Conservation (phyloP, 2,113 vertebrate genomes). For the Columba livia region DNA sequence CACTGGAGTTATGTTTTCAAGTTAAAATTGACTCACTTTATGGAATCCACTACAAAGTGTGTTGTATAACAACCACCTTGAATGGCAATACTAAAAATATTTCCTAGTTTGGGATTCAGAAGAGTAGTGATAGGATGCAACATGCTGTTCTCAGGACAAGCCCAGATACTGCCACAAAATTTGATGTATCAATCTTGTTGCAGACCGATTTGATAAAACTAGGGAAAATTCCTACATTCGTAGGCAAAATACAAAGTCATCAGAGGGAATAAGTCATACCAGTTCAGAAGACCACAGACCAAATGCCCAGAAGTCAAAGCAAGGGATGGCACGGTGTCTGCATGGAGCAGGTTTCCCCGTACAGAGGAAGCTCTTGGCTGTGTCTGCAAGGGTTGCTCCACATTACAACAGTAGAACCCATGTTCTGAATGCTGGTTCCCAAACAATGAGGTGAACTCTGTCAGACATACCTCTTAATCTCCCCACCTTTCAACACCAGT, state of each 20-base stretch:
- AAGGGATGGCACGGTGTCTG: too few species aligned
- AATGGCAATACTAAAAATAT: not conserved
- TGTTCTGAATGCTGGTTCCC: not conserved
- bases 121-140: accelerated
- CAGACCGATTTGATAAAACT: not conserved
- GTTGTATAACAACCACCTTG: accelerated
- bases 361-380: not conserved
- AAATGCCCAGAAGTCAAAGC: not conserved
- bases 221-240: not conserved
- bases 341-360: not conserved
- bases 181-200: accelerated
- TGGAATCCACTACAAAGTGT: accelerated
- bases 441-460: not conserved
- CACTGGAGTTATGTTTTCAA: not conserved
- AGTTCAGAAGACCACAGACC: not conserved
- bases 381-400: not conserved
- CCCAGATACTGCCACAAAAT: not conserved
- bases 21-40: accelerated
- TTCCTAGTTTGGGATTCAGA: not conserved
- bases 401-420: accelerated
- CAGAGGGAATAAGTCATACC: not conserved
- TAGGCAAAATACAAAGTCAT: too few species aligned
- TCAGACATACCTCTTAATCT: not conserved
- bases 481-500: not conserved
- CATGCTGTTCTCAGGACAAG: not conserved